Conservation (phyloP, 2,888 invertebrate species). For the Dusona sp. region DNA sequence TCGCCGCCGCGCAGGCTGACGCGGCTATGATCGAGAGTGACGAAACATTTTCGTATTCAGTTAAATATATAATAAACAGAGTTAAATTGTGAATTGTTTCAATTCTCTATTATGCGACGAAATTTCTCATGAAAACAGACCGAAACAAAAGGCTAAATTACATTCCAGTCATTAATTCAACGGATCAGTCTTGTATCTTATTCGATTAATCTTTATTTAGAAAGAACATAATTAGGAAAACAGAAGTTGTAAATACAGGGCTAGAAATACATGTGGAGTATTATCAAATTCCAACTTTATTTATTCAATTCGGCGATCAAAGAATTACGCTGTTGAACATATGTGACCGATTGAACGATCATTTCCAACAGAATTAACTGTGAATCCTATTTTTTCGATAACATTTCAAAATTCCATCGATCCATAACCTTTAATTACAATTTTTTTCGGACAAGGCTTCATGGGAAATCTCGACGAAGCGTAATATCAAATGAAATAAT, state of each 20-base stretch:
- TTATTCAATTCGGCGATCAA: too few species aligned
- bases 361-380: neutral
- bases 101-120: neutral
- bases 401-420: neutral
- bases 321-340: too few species aligned
- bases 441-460: neutral
- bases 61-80: neutral
- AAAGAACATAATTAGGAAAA: neutral
- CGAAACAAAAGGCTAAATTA: neutral
- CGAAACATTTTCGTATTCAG: slow-evolving; percentile 15
- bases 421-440: too few species aligned
- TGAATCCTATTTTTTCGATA: neutral
- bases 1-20: slow-evolving; percentile 66
- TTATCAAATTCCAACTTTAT: too few species aligned
- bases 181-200: neutral
- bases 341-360: neutral
- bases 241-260: too few species aligned
- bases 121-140: neutral
- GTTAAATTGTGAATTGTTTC: neutral
- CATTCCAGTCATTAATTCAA: neutral
- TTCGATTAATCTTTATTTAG: neutral
- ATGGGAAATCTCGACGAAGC: too few species aligned
- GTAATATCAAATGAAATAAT: neutral
- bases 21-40: slow-evolving; percentile 37
- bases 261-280: too few species aligned